Base-by-base conservation (phyloP, 2,113 vertebrate genomes). In the Thymallus thymallus region DNA sequence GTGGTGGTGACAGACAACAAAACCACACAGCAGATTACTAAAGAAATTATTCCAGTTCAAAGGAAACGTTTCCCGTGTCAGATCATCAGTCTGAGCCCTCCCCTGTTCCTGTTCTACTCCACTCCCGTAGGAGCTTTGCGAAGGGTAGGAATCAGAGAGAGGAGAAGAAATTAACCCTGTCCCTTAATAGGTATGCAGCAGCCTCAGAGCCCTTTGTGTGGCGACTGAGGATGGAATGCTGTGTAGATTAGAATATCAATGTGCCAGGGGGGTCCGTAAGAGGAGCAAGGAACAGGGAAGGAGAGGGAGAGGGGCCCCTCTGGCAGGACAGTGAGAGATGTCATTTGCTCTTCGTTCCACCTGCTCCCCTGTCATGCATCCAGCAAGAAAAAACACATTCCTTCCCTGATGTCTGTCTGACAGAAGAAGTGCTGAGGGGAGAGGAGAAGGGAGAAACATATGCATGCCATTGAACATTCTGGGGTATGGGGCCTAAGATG, bases 171-270 rank as follows among this genome's bases (percentile, higher is more conserved):
- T 75, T 14, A 48, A 61, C 24, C 35, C 62, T 66, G 18, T 32
- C 16, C 30, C 30, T 35, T 6, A 6, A 2, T 66, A 32, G 29
- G 16, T 20, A 66, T 35, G 29, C 16, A 32, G 30, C 62, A 30
- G 26, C 14, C 5, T 20, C 24, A 66, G 45, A 83, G 79, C 87
- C 81, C 82, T 84, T 87, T 77, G 77, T 56, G 2, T 13, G 4
- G 3, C 6, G 32, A n/a, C 26, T 24, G 22, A 16, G 18, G 22
- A 60, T 22, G 70, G 76, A 80, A 81, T 66, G 63, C 84, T 65
- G 82, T 76, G 63, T 64, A 85, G 78, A 92, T 91, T 90, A 90
- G 84, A 92, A 91, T 93, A 91, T 91, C 88, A 90, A 87, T 91
- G 86, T 84, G 84, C 82, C 77, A 79, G 76, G 80, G 81, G 80